Conservation (phyloP, 2,113 vertebrate genomes). For the Fulmarus glacialis region DNA sequence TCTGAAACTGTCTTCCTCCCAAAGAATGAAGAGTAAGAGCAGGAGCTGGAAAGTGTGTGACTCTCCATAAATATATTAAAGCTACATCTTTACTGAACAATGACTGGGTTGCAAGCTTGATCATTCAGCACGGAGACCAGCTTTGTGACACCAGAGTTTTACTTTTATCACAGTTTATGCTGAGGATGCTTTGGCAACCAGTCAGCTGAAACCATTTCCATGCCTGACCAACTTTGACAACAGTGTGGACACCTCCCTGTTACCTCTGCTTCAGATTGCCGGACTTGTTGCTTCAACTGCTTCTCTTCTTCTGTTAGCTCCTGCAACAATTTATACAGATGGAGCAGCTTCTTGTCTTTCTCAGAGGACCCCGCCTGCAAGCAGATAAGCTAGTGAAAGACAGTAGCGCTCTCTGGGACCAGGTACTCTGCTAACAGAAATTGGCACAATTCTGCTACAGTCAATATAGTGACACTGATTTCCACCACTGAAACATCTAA, state of each 20-base stretch:
- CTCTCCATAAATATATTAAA: not conserved
- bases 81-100: not conserved
- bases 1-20: not conserved
- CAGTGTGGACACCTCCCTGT: not conserved
- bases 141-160: not conserved
- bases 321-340: constrained; percentile 73
- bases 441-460: not conserved
- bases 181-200: not conserved
- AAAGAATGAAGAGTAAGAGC: not conserved
- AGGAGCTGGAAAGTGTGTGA: not conserved
- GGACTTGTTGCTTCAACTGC: constrained; percentile 51
- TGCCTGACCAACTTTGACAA: not conserved
- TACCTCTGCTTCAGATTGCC: constrained; percentile 83
- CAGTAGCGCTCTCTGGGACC: not conserved
- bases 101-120: not conserved
- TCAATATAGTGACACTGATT: not conserved
- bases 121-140: not conserved
- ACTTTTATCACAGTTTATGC: not conserved
- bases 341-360: constrained; percentile 66
- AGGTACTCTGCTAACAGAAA: not conserved
- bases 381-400: not conserved
- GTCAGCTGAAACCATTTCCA: not conserved
- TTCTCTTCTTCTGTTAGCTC: constrained; percentile 75
- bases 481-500: not conserved
- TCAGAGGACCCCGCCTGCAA: constrained; percentile 78